Evolutionary conservation across 2,797 vertebrate genomes (phyloP).

Genomic region (Oryzias sinensis): DNA sequence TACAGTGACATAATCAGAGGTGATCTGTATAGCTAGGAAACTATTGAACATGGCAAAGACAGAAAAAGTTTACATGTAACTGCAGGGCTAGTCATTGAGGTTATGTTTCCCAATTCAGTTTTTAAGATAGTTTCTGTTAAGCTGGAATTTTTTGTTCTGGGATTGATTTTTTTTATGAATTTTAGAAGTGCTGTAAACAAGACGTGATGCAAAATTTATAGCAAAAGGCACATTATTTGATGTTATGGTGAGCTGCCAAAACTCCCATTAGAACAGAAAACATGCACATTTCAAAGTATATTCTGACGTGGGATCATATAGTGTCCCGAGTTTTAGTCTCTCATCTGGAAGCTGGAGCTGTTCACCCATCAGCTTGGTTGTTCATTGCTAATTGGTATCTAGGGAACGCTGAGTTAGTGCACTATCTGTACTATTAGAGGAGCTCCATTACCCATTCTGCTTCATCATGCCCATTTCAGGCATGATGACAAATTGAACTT

Average conservation of each 20-base stretch:
- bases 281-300: constrained; percentile 6
- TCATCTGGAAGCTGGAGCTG: constrained; percentile 11
- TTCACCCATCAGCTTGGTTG: constrained; percentile 38
- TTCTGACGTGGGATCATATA: constrained; percentile 12
- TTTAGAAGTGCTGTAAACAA: no score
- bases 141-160: no score
- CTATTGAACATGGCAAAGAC: no score
- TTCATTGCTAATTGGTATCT: constrained; percentile 53
- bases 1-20: no score
- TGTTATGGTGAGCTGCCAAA: neutral
- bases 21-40: no score
- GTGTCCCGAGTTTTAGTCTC: constrained; percentile 19
- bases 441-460: constrained; percentile 59
- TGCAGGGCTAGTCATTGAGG: no score
- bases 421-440: constrained; percentile 57
- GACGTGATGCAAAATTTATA: no score
- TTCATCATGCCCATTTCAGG: constrained; percentile 33
- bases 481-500: constrained; percentile 60
- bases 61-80: no score
- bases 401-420: constrained; percentile 58
- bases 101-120: no score
- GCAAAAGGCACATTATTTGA: no score
- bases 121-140: no score
- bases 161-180: no score
- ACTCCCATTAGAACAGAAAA: neutral